Conservation (phyloP, 2,888 invertebrate species). For the Lamellibrachia satsuma region DNA sequence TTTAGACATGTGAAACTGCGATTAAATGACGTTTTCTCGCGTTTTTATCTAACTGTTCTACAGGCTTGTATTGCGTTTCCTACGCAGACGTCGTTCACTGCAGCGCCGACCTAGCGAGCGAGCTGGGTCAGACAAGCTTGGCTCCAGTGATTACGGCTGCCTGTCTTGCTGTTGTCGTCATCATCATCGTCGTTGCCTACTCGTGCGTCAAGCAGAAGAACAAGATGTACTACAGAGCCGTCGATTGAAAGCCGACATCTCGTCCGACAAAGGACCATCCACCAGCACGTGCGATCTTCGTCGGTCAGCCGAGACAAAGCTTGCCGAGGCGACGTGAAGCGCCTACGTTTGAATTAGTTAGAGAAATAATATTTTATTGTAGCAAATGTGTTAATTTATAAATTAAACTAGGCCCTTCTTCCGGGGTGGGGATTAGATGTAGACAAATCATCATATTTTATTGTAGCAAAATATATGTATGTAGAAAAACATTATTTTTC, state of each 20-base stretch:
- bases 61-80: not conserved
- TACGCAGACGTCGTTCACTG: not conserved
- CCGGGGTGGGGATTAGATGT: too few species aligned
- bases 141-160: not conserved
- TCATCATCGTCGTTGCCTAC: not conserved
- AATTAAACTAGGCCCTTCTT: too few species aligned
- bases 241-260: not conserved
- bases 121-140: not conserved
- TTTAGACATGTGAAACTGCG: not conserved
- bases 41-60: not conserved
- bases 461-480: too few species aligned
- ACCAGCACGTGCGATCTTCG: not conserved
- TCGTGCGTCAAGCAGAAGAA: not conserved
- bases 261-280: not conserved
- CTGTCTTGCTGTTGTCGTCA: not conserved
- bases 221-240: constrained; percentile 6
- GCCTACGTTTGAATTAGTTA: not conserved
- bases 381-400: too few species aligned
- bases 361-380: not conserved
- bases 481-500: too few species aligned
- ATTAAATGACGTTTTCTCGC: not conserved
- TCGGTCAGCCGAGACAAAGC: not conserved
- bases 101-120: not conserved
- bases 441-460: too few species aligned
- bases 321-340: not conserved